Conservation (phyloP, 2,113 vertebrate genomes). For the Coreoperca whiteheadi region DNA sequence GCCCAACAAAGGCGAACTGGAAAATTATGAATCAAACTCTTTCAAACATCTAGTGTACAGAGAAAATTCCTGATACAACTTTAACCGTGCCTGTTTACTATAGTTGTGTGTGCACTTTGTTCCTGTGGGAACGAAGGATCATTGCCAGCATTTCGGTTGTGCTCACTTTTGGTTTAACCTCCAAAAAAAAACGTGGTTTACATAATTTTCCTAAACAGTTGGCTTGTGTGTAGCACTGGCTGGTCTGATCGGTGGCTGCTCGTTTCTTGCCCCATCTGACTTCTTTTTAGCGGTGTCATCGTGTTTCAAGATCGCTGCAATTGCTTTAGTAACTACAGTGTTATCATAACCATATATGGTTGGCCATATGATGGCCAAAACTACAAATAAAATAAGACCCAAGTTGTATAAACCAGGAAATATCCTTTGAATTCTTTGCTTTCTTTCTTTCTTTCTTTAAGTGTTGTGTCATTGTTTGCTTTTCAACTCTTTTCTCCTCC, state of each 20-base stretch:
- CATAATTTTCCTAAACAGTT: not conserved
- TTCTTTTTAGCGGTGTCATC: not conserved
- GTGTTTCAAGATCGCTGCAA: slow-evolving; percentile 10
- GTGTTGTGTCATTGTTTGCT: slow-evolving; percentile 33
- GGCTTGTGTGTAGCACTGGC: not conserved
- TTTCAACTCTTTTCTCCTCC: slow-evolving; percentile 59
- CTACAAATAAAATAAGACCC: slow-evolving; percentile 12
- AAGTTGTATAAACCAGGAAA: slow-evolving; percentile 9
- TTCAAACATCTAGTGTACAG: not conserved
- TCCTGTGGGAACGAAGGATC: not conserved
- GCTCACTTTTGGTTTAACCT: slow-evolving; percentile 4
- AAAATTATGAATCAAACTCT: not conserved
- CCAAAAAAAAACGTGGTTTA: slow-evolving; percentile 12
- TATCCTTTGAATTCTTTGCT: not conserved
- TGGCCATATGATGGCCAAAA: not conserved
- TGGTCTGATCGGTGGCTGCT: not conserved
- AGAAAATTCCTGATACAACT: not conserved
- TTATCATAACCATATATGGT: slow-evolving; percentile 6
- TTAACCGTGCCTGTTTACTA: not conserved
- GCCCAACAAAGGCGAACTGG: not conserved
- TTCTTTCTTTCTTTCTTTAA: not conserved
- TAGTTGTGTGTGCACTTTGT: not conserved
- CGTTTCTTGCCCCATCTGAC: not conserved
- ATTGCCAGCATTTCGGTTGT: not conserved
- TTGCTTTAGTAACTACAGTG: not conserved